Base-by-base conservation (phyloP, 1,140 invertebrate species). In the Drosophila seguyi region DNA sequence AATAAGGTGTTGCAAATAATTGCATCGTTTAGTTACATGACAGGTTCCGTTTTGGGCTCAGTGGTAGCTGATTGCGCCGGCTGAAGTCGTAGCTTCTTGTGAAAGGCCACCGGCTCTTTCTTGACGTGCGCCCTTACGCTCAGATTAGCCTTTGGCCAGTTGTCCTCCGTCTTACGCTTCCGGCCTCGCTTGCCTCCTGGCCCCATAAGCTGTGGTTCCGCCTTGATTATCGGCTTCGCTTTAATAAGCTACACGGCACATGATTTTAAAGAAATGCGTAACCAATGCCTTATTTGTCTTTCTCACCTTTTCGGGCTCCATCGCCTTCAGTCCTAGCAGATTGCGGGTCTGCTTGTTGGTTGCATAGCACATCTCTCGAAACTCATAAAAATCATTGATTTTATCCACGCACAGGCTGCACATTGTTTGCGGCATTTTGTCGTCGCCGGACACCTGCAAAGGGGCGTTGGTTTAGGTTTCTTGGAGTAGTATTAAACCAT, bases 361-460 rank as follows among this genome's bases (percentile, higher is more conserved):
- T 27, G 93, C 92, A 60, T 90, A 88, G 75, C 94, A 94, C 93
- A 94, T 94, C 69, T 94, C 93, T 22, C 94, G 92, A 90, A 94
- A 94, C 77, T 94, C 94, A 39, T 93, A 94, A 87, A 94, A 95
- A 85, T 95, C 94, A 87, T 95, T 94, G 47, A 95, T 94, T 91
- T 94, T 95, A 63, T 94, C 94, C 36, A 94, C 93, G 53, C 94
- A 95, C 29, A 94, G 72, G 62, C 93, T 93, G 78, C 94, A 94
- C 75, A 94, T 94, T 31, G 94, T 91, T n/a, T 94, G 94, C 0
- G 94, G 94, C 94, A 95, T 94, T 80, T 93, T 94, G 68, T 95
- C 94, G 69, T 94, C 92, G 53, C 90, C 92, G 25, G 93, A 81
- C 11, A 95, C 93, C 94, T 95, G 87, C 18, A 84, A 79, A 50